phyloP scores from a whole-genome alignment of 30 jellyfish, hydroid and myxozoan genomes.

The Mastigias papua region DNA sequence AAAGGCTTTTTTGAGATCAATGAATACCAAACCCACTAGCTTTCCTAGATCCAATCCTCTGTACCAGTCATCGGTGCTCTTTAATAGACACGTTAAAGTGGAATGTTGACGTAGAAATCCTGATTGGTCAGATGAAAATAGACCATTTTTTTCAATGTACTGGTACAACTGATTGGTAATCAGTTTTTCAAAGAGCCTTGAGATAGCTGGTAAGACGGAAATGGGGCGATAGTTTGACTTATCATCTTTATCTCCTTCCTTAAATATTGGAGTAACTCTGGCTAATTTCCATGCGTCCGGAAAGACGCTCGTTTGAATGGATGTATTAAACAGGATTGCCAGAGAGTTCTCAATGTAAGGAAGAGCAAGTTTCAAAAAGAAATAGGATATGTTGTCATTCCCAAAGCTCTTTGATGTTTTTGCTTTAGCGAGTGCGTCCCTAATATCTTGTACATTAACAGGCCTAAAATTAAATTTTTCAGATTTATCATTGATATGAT shows the following conservation, averaged over 20 bases:
- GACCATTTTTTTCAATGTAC: constrained; percentile 28
- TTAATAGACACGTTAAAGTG: neutral
- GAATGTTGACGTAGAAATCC: constrained; percentile 15
- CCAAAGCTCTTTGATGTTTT: constrained; percentile 44
- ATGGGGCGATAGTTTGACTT: constrained; percentile 42
- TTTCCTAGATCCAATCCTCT: neutral
- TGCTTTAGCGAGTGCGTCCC: constrained; percentile 31
- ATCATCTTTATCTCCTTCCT: constrained; percentile 18
- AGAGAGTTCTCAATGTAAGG: constrained; percentile 36
- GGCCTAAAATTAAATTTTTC: no score
- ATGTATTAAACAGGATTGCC: constrained; percentile 43
- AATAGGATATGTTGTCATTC: neutral
- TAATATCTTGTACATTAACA: neutral
- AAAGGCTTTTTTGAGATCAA: constrained; percentile 1
- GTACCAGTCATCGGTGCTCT: constrained; percentile 5
- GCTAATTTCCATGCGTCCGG: constrained; percentile 58
- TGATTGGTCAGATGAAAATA: constrained; percentile 29
- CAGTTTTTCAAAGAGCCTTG: constrained; percentile 35
- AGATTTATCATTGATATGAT: neutral
- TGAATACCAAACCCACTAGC: neutral
- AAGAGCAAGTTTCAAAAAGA: neutral
- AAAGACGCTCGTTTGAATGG: constrained; percentile 49
- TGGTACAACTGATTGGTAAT: constrained; percentile 48
- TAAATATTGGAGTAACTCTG: constrained; percentile 38
- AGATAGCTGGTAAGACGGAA: constrained; percentile 36